Evolutionary conservation across 2,113 vertebrate genomes (phyloP).

Genomic region (Gnathonemus longibarbis): DNA sequence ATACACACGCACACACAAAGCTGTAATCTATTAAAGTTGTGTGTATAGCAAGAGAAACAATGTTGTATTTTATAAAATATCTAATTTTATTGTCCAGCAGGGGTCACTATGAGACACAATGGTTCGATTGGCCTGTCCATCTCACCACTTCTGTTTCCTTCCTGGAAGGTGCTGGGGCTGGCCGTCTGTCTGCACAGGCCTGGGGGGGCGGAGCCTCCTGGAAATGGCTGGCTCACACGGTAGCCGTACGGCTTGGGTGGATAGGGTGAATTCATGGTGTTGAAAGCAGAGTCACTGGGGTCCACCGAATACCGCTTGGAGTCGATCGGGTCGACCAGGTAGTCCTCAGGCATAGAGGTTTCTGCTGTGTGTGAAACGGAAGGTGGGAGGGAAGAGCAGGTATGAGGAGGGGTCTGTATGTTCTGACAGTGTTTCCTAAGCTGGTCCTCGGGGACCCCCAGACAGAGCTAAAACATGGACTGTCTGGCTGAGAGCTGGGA

Average conservation of each 20-base stretch:
- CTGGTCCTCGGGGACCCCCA: neutral
- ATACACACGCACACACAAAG: neutral
- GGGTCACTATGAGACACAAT: neutral
- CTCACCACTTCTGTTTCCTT: slow-evolving; percentile 83
- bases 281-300: slow-evolving; percentile 62
- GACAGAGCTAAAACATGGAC: neutral
- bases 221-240: slow-evolving; percentile 49
- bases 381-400: neutral
- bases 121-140: neutral
- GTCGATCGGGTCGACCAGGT: slow-evolving; percentile 57
- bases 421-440: neutral
- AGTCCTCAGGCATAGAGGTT: slow-evolving; percentile 69
- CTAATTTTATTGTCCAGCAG: neutral
- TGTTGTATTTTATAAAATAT: neutral
- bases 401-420: neutral
- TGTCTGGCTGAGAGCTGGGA: neutral
- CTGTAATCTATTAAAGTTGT: neutral
- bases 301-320: slow-evolving; percentile 68
- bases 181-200: slow-evolving; percentile 64
- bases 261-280: slow-evolving; percentile 60
- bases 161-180: slow-evolving; percentile 67
- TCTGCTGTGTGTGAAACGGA: slow-evolving; percentile 51
- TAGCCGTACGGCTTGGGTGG: slow-evolving; percentile 56
- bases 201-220: slow-evolving; percentile 53
- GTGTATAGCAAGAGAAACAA: neutral